phyloP scores from a whole-genome alignment of 92 coral and sea anemone genomes.

The Actinernus sp. region DNA sequence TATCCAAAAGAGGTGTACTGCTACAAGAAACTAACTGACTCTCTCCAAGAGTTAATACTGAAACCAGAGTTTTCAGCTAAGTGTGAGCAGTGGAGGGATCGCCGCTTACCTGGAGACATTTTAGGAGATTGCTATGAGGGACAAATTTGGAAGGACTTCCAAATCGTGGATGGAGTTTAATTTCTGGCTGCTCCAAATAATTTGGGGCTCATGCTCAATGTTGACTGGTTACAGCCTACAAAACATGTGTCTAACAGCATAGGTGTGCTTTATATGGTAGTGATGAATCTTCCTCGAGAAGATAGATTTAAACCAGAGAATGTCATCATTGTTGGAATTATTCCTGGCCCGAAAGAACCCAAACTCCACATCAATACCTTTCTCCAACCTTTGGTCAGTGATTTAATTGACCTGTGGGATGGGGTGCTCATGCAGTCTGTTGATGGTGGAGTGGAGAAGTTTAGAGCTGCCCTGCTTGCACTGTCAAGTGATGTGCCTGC shows the following conservation, averaged over 20 bases:
- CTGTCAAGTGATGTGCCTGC: constrained; percentile 62
- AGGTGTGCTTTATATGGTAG: constrained; percentile 56
- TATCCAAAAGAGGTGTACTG: constrained; percentile 57
- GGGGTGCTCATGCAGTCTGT: constrained; percentile 28
- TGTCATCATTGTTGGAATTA: constrained; percentile 46
- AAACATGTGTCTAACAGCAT: constrained; percentile 46
- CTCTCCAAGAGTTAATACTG: constrained; percentile 40
- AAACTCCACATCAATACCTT: too few relatives aligned
- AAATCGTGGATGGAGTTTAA: constrained; percentile 45
- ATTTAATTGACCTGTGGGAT: constrained; percentile 45
- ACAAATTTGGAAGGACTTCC: constrained; percentile 58
- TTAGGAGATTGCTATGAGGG: constrained; percentile 62
- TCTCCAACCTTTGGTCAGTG: constrained; percentile 44
- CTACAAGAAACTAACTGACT: constrained; percentile 44
- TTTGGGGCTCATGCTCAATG: constrained; percentile 45
- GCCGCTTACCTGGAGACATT: constrained; percentile 33
- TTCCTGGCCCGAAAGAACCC: constrained; percentile 60
- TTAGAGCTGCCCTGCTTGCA: constrained; percentile 48
- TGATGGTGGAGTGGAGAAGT: constrained; percentile 29
- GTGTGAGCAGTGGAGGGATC: constrained; percentile 52
- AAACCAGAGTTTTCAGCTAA: constrained; percentile 37
- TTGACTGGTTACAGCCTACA: constrained; percentile 68
- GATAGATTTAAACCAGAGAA: constrained; percentile 65
- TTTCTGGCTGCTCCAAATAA: constrained; percentile 51
- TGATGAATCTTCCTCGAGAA: constrained; percentile 61